These are phyloP conservation scores for Seriola rivoliana DNA, from an alignment of 2,113 vertebrate genomes.

Conservation along the genomic window DNA sequence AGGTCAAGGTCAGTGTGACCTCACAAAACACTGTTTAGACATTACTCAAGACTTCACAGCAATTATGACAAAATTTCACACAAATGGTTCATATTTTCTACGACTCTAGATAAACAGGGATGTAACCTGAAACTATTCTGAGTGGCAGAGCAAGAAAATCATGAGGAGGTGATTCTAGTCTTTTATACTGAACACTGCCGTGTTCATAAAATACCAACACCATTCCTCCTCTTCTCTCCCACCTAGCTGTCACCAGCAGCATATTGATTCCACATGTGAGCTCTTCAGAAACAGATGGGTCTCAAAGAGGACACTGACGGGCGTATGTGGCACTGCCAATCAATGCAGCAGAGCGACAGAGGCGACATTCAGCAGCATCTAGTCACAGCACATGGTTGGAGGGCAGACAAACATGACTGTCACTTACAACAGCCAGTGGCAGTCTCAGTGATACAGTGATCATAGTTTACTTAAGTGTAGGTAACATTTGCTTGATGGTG, in stretches of 20 bases:
- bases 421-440: slow-evolving; percentile 22
- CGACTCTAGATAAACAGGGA: no score
- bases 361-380: slow-evolving; percentile 28
- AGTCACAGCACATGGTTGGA: slow-evolving; percentile 12
- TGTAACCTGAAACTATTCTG: no score
- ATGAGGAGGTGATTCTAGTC: background rate
- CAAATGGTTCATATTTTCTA: no score
- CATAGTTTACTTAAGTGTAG: background rate
- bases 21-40: no score
- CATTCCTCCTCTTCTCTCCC: background rate
- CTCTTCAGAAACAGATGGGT: slow-evolving; percentile 41
- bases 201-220: slow-evolving; percentile 1
- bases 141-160: no score
- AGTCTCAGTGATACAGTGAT: background rate
- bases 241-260: background rate
- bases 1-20: no score
- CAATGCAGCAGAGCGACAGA: slow-evolving; percentile 16
- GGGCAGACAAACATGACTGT: slow-evolving; percentile 28
- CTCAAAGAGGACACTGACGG: slow-evolving; percentile 45
- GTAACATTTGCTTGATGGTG: background rate
- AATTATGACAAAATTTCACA: no score
- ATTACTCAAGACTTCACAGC: no score
- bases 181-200: background rate
- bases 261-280: slow-evolving; percentile 27
- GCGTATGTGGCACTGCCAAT: background rate